These are phyloP conservation scores for Carlito syrichta DNA, from an alignment of 2,113 vertebrate genomes.

Conservation along the genomic window DNA sequence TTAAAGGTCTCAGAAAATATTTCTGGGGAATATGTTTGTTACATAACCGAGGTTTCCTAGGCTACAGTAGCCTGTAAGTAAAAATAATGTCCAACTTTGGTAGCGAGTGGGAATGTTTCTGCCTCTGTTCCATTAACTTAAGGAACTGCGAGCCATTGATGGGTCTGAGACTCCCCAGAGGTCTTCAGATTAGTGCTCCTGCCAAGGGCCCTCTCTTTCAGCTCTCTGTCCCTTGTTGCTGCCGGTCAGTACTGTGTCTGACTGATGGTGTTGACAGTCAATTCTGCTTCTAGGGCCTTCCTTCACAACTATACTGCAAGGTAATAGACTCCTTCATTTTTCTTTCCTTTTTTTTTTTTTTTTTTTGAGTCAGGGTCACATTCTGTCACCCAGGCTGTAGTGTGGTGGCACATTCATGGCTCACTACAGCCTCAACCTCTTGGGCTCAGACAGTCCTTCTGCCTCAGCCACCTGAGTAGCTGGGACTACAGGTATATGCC, in stretches of 20 bases:
- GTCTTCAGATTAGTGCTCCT: not conserved
- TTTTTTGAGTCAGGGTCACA: too few species aligned
- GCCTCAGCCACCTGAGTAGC: too few species aligned
- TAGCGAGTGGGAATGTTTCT: not conserved
- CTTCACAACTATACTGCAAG: not conserved
- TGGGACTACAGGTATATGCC: too few species aligned
- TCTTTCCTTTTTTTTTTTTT: too few species aligned
- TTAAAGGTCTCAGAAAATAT: not conserved
- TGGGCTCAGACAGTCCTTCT: too few species aligned
- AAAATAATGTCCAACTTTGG: not conserved
- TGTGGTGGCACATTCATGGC: too few species aligned
- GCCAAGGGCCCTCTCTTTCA: too few species aligned
- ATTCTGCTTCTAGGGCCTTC: not conserved
- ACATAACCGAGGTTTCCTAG: not conserved
- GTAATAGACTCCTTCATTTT: too few species aligned
- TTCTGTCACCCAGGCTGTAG: too few species aligned
- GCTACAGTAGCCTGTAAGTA: not conserved
- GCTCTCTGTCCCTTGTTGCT: not conserved
- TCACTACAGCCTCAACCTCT: too few species aligned
- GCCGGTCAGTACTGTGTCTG: not conserved
- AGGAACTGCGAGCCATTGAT: not conserved
- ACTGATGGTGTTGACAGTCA: rapidly evolving
- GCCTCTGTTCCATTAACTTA: not conserved
- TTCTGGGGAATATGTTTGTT: not conserved
- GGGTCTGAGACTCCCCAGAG: not conserved